phyloP scores from a whole-genome alignment of 2,888 invertebrate genomes.

The Dascillus cervinus region DNA sequence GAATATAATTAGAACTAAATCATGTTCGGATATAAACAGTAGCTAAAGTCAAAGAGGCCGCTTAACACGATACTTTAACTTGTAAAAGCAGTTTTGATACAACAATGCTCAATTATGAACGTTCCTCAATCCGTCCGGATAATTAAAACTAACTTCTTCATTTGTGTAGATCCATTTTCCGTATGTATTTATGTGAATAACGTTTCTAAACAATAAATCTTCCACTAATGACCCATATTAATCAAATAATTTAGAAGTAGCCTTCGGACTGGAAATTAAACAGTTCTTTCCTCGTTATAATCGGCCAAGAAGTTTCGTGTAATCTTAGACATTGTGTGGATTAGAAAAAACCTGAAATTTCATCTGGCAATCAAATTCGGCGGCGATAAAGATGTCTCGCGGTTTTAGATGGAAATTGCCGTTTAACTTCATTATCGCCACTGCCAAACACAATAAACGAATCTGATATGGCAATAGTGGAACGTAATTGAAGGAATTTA shows the following conservation, averaged over 20 bases:
- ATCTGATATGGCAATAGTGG: too few relatives aligned
- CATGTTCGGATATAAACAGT: constrained; percentile 20
- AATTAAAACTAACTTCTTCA: constrained; percentile 13
- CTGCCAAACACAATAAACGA: too few relatives aligned
- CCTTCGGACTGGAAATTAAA: too few relatives aligned
- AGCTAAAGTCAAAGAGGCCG: constrained; percentile 19
- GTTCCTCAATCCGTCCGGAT: neutral
- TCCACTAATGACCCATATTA: constrained; percentile 16
- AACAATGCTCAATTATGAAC: neutral
- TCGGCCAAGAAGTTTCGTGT: too few relatives aligned
- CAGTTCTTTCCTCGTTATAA: too few relatives aligned
- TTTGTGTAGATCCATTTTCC: constrained; percentile 15
- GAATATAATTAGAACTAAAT: constrained; percentile 22
- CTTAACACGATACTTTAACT: constrained; percentile 14
- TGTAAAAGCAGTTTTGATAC: constrained; percentile 11
- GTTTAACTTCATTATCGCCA: too few relatives aligned
- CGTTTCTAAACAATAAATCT: constrained; percentile 16
- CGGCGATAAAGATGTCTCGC: too few relatives aligned
- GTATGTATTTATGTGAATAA: constrained; percentile 14
- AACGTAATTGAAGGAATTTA: too few relatives aligned
- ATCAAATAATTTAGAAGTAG: constrained; percentile 20
- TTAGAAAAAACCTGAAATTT: too few relatives aligned
- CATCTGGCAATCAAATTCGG: too few relatives aligned
- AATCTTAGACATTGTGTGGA: too few relatives aligned
- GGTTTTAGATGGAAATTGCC: too few relatives aligned